phyloP scores from a whole-genome alignment of 92 coral and sea anemone genomes.

The Muricea muricata region DNA sequence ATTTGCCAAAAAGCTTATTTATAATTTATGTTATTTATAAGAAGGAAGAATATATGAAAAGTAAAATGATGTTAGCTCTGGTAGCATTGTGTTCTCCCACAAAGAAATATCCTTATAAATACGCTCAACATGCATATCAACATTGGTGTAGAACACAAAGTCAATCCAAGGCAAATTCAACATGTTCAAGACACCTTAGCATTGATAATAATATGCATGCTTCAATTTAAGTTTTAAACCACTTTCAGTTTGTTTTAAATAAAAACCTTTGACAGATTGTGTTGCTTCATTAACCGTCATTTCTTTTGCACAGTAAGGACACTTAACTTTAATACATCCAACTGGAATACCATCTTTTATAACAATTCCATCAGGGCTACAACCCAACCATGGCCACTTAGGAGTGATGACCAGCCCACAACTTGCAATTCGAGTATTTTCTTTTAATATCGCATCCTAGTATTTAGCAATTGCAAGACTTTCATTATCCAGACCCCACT shows the following conservation, averaged over 20 bases:
- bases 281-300: slow-evolving; percentile 51
- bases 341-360: slow-evolving; percentile 34
- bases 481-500: slow-evolving; percentile 62
- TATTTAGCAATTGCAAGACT: slow-evolving; percentile 38
- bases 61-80: slow-evolving; percentile 44
- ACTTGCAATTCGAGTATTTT: slow-evolving; percentile 23
- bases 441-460: not conserved
- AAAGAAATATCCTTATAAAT: slow-evolving; percentile 25
- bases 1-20: too few species aligned
- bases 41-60: not conserved
- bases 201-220: not conserved
- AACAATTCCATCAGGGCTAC: slow-evolving; percentile 69
- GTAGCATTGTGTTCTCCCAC: slow-evolving; percentile 62
- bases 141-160: slow-evolving; percentile 60
- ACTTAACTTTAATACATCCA: slow-evolving; percentile 65
- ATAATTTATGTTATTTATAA: too few species aligned
- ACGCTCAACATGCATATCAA: slow-evolving; percentile 56
- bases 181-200: slow-evolving; percentile 53
- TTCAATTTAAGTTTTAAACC: not conserved
- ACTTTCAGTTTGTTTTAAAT: not conserved
- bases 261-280: slow-evolving; percentile 34
- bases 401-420: slow-evolving; percentile 56
- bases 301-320: slow-evolving; percentile 51
- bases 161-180: slow-evolving; percentile 38
- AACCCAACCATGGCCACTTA: slow-evolving; percentile 54